Percentiles rank a stretch among this genome's conserved stretches.
phyloP scores from a whole-genome alignment of 2,113 vertebrate genomes.

The Bettongia penicillata region DNA sequence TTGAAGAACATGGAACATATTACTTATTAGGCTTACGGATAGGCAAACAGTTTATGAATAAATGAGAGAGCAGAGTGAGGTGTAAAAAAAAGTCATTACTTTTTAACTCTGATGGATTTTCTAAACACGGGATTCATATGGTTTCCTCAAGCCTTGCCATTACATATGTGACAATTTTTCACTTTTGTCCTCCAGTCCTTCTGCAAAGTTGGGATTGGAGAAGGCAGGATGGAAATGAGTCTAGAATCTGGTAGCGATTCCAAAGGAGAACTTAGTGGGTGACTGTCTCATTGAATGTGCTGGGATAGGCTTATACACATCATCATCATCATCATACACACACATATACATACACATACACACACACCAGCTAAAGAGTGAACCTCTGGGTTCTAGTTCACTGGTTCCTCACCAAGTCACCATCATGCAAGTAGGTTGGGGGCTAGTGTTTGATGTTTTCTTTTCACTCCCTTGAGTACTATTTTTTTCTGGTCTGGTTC shows the following conservation, averaged over 20 bases:
- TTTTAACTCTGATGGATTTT: not conserved
- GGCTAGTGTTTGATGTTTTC: not conserved
- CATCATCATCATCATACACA: too few species aligned
- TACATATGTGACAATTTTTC: not conserved
- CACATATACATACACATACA: too few species aligned
- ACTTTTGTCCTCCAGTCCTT: not conserved
- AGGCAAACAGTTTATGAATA: not conserved
- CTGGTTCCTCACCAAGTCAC: not conserved
- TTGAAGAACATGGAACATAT: not conserved
- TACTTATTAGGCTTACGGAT: too few species aligned
- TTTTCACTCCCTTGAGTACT: not conserved
- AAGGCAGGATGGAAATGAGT: not conserved
- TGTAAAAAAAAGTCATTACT: not conserved
- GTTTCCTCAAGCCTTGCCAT: not conserved
- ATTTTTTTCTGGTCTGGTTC: not conserved
- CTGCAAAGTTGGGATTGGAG: not conserved
- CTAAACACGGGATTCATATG: not conserved
- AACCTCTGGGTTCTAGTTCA: not conserved
- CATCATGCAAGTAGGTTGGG: not conserved
- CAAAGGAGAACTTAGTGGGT: not conserved
- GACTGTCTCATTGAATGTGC: not conserved
- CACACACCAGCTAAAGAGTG: not conserved
- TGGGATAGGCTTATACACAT: not conserved
- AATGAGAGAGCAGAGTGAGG: not conserved
- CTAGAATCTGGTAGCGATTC: not conserved